Evolutionary conservation across 1,140 invertebrate species (phyloP).

Genomic region (Pentalonia nigronervosa): DNA sequence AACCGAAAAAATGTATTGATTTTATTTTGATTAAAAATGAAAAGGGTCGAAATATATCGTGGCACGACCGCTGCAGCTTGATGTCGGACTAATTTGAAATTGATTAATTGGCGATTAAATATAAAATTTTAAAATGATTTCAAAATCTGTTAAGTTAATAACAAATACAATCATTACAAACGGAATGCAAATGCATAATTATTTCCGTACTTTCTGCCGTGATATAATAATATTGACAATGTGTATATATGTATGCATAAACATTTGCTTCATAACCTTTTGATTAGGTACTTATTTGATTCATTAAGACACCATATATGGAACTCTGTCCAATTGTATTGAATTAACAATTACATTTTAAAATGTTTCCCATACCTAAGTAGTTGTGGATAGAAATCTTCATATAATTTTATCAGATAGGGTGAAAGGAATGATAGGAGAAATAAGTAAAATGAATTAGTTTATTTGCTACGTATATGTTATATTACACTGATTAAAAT

Average conservation of each 20-base stretch:
- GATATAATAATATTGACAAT: background rate
- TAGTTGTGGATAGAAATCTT: background rate
- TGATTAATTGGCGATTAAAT: background rate
- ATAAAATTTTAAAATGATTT: background rate
- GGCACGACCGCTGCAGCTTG: background rate
- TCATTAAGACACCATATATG: background rate
- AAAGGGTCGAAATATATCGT: background rate
- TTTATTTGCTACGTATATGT: background rate
- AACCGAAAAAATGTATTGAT: background rate
- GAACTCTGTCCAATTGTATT: background rate
- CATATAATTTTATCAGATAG: background rate
- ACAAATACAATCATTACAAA: background rate
- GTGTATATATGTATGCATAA: background rate
- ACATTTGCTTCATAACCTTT: background rate
- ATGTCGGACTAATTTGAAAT: background rate
- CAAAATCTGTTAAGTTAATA: background rate
- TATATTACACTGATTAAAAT: background rate
- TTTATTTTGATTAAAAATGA: constrained; percentile 3
- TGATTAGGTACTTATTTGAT: background rate
- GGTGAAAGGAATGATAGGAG: background rate
- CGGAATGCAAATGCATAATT: background rate
- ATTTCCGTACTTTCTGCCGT: background rate
- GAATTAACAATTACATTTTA: background rate
- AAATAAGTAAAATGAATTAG: background rate
- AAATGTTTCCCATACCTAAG: background rate